Conservation (phyloP, 2,113 vertebrate species). For the Zosterops borbonicus region DNA sequence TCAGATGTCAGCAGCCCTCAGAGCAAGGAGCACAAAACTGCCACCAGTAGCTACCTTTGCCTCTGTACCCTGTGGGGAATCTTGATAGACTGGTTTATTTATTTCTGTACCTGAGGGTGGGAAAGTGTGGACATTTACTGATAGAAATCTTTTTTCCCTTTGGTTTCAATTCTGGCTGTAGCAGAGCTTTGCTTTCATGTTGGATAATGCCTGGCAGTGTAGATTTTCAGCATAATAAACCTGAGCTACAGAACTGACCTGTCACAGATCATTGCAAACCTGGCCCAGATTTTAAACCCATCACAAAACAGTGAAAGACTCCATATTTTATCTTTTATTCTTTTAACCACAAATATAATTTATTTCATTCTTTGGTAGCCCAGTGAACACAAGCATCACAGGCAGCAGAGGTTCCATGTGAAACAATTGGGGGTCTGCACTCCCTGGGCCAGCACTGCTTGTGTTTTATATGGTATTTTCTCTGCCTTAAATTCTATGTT, state of each 20-base stretch:
- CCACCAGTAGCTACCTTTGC: not conserved
- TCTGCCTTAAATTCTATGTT: not conserved
- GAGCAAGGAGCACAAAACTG: not conserved
- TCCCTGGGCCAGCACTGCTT: not conserved
- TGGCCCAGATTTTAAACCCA: slow-evolving; percentile 30
- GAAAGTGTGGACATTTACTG: not conserved
- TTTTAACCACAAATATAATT: not conserved
- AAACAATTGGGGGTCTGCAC: not conserved
- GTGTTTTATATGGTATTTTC: not conserved
- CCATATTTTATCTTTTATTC: slow-evolving; percentile 42
- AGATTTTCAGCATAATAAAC: slow-evolving; percentile 59
- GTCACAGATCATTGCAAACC: slow-evolving; percentile 30
- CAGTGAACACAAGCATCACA: not conserved
- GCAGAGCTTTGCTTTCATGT: not conserved
- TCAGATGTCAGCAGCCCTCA: not conserved
- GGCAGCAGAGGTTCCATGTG: not conserved
- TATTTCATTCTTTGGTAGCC: not conserved
- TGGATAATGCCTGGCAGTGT: not conserved
- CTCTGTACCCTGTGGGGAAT: not conserved
- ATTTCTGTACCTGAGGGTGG: not conserved
- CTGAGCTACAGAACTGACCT: slow-evolving; percentile 34
- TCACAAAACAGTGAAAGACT: not conserved
- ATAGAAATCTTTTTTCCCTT: not conserved
- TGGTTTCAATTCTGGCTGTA: not conserved
- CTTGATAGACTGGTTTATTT: not conserved